These are phyloP conservation scores for Sympetrum striolatum DNA, from an alignment of 2,888 invertebrate genomes.

Conservation along the genomic window DNA sequence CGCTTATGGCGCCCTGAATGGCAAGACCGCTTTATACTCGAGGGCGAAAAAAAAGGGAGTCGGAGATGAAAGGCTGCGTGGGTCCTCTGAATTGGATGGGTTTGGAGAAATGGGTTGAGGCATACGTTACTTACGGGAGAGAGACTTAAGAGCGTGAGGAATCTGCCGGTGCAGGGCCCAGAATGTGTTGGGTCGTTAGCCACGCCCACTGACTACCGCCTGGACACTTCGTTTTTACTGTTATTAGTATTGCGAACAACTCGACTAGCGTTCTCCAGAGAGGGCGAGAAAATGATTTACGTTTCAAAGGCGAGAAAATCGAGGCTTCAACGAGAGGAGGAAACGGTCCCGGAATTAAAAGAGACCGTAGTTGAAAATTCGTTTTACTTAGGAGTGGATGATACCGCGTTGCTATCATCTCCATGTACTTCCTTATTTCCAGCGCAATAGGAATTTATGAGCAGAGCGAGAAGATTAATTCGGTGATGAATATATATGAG, in stretches of 20 bases:
- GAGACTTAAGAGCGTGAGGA: background rate
- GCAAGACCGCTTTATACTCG: too few relatives aligned
- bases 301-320: background rate
- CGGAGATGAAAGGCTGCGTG: too few relatives aligned
- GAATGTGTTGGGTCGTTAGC: background rate
- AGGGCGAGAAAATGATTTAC: conserved; percentile 7
- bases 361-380: background rate
- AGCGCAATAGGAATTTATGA: background rate
- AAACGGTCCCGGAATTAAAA: background rate
- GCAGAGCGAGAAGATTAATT: background rate
- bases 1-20: too few relatives aligned
- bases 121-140: background rate
- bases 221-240: conserved; percentile 13
- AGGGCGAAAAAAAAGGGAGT: too few relatives aligned
- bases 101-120: background rate
- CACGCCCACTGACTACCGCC: background rate
- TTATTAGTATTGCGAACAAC: conserved; percentile 1
- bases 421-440: background rate
- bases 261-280: background rate
- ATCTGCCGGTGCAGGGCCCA: background rate
- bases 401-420: background rate
- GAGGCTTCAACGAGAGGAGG: background rate
- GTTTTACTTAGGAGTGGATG: background rate
- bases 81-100: background rate
- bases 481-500: too few relatives aligned